Conservation (phyloP, 2,113 vertebrate species). For the Alectura lathami region DNA sequence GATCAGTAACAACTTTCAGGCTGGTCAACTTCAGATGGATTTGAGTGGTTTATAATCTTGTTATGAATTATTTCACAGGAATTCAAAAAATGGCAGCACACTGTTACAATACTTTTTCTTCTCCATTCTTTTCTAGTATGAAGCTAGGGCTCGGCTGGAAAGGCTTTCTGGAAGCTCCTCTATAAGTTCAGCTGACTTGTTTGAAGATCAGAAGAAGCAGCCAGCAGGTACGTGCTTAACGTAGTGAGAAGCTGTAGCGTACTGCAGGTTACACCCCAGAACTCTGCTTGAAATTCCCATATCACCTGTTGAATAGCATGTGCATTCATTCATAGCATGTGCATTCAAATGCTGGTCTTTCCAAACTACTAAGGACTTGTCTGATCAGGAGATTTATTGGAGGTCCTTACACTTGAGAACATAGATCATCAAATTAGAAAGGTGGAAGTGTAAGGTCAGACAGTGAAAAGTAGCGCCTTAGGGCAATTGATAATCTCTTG, state of each 20-base stretch:
- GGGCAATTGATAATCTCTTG: not conserved
- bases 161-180: conserved; percentile 83
- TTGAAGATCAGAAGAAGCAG: conserved; percentile 90
- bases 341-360: not conserved
- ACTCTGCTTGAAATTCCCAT: not conserved
- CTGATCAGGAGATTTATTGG: not conserved
- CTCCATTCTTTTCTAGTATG: conserved; percentile 79
- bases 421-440: not conserved
- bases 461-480: not conserved
- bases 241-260: not conserved
- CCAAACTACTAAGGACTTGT: not conserved
- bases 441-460: not conserved
- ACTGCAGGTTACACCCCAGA: accelerated
- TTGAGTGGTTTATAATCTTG: not conserved
- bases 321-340: not conserved
- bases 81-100: not conserved
- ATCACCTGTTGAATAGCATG: not conserved
- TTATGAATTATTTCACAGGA: not conserved
- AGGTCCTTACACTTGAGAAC: not conserved
- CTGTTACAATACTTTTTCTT: not conserved
- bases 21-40: not conserved
- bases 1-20: not conserved
- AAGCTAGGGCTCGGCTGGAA: conserved; percentile 88
- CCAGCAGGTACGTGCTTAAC: conserved; percentile 68
- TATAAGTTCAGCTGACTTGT: conserved; percentile 94